Evolutionary conservation across 2,113 vertebrate species (phyloP).

Genomic region (Neolamprologus sp.): DNA sequence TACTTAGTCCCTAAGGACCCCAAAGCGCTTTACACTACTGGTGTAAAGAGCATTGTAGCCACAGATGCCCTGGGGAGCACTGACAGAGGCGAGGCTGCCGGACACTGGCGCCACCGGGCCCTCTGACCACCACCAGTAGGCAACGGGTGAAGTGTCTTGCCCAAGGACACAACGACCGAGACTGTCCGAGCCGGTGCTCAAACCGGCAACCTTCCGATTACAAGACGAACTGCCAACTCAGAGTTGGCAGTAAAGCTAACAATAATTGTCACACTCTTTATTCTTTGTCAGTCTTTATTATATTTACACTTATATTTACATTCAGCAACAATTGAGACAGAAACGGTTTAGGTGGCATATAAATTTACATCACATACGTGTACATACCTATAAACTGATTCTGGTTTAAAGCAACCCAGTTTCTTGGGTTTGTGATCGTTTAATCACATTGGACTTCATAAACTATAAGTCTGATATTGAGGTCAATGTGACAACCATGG

Average conservation of each 20-base stretch:
- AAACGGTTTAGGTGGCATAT: neutral
- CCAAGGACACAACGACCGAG: neutral
- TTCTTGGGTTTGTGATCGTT: neutral
- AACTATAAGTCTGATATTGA: neutral
- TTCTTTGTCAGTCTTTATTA: neutral
- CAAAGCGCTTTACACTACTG: neutral
- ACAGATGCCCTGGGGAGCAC: accelerated
- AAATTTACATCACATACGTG: neutral
- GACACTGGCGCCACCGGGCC: neutral
- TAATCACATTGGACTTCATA: neutral
- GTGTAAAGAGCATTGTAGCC: neutral
- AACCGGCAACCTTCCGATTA: neutral
- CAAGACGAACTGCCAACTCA: neutral
- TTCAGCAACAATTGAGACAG: neutral
- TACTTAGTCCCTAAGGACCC: accelerated
- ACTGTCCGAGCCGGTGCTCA: accelerated
- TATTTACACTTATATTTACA: slow-evolving; percentile 15
- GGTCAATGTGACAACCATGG: neutral
- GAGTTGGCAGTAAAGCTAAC: neutral
- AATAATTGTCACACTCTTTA: neutral
- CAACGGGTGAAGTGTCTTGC: neutral
- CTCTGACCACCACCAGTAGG: neutral
- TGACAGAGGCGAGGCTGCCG: neutral
- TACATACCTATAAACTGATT: neutral
- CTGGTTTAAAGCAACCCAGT: neutral